Percentiles rank a stretch among this genome's conserved stretches.
These are phyloP conservation scores for Rotaria macrura DNA, from an alignment of 2,888 invertebrate species.

Conservation along the genomic window DNA sequence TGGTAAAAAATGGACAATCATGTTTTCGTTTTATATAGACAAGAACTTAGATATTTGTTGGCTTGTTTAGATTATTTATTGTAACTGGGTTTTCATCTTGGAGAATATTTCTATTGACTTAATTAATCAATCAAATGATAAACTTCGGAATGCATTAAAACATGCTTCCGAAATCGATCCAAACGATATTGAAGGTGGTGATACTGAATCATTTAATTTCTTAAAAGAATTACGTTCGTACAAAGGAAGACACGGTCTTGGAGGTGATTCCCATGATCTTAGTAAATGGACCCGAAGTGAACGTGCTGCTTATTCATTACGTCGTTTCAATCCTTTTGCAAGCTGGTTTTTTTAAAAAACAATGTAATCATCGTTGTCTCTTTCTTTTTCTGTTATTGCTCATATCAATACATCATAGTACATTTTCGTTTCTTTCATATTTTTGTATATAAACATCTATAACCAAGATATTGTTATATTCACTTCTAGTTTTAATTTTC, in stretches of 20 bases:
- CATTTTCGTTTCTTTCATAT: no score
- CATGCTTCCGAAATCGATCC: background rate
- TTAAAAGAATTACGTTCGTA: background rate
- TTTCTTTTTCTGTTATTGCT: background rate
- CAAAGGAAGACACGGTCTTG: background rate
- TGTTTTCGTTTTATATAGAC: no score
- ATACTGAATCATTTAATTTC: background rate
- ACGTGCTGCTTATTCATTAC: background rate
- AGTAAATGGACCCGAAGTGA: background rate
- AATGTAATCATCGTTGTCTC: background rate
- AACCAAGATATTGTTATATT: background rate
- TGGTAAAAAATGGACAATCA: no score
- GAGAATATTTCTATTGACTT: background rate
- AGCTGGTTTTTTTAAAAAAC: background rate
- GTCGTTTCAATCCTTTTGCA: background rate
- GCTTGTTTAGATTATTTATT: background rate
- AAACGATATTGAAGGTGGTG: background rate
- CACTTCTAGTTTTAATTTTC: no score
- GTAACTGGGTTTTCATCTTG: background rate
- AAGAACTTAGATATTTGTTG: no score
- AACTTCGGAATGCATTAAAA: background rate
- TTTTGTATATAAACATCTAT: background rate
- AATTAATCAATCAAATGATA: background rate
- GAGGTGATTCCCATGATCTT: background rate
- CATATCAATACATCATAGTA: background rate